Base-by-base conservation (phyloP, 1,140 invertebrate species). In the Camponotus vicinus region DNA sequence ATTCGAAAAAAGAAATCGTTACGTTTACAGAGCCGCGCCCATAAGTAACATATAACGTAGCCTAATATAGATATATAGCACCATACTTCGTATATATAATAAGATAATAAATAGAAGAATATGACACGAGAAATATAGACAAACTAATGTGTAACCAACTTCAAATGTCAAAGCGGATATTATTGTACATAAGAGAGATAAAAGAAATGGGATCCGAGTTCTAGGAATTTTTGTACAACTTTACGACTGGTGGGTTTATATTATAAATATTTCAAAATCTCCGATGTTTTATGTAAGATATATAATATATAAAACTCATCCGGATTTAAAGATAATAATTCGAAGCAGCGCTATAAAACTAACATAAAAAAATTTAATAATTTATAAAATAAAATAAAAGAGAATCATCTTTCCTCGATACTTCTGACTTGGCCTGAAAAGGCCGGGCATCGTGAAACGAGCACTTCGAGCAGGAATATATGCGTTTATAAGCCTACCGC, bases 1-100 rank as follows among this genome's bases (percentile, higher is more conserved):
- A 82, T 70, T 70, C 67, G 80, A 69, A 83, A 79, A 82, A 86
- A 42, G 32, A 84, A 63, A 71, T 82, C 67, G 52, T 73, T 82
- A 73, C 66, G 52, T 82, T 82, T 82, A 82, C 52, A 82, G 67
- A 45, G 55, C 79, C 67, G 52, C 79, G 8, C 79, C 79, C 52
- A 73, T 42, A 71, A 57, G 52, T 82, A 82, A 73, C 79, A 13
- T 52, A 15, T 8, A 57, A 82, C 67, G 15, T 45, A 21, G 21
- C 37, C 42, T 37, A 21, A 57, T 57, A 55, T n/a, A 57, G 7
- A 40, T 64, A 64, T 64, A 64, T 7, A 49, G 67, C 42, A 18
- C 18, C 2, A 49, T 52, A 32, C 55, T 71, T 75, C 6, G n/a
- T 34, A 37, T 66, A 66, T 79, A 78, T 42, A 67, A 79, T 83